A percentile compares a stretch with the other conserved stretches of the same genome.
Evolutionary conservation across 2,113 vertebrate species (phyloP).

Genomic region (Lates calcarifer): DNA sequence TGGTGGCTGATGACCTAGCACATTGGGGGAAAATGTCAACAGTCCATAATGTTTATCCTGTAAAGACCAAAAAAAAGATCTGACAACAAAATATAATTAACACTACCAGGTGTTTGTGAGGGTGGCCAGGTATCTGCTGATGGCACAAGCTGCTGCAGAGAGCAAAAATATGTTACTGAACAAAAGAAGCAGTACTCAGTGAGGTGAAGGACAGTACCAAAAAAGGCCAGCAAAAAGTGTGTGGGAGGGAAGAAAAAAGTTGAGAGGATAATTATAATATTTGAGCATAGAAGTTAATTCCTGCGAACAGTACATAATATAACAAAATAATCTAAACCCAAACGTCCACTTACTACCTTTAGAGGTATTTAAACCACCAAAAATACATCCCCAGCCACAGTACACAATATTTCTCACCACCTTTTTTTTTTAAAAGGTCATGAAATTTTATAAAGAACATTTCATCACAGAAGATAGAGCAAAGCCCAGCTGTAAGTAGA

Average conservation of each 20-base stretch:
- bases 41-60: background rate
- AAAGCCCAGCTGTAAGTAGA: conserved; percentile 49
- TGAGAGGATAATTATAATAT: background rate
- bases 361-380: background rate
- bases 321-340: background rate
- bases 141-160: background rate
- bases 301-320: background rate
- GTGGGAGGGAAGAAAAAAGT: background rate
- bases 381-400: background rate
- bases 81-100: background rate
- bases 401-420: background rate
- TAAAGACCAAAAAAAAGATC: conserved; percentile 7
- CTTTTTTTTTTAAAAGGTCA: background rate
- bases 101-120: conserved; percentile 13
- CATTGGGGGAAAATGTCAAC: background rate
- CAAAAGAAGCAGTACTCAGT: too few species aligned
- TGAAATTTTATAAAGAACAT: conserved; percentile 22
- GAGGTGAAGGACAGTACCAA: background rate
- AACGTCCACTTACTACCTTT: background rate
- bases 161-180: background rate
- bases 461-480: conserved; percentile 6
- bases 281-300: background rate
- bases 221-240: background rate
- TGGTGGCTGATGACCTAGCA: background rate
- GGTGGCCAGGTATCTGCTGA: background rate